Conservation (phyloP, 2,113 vertebrate species). For the Lucifuga dentata region DNA sequence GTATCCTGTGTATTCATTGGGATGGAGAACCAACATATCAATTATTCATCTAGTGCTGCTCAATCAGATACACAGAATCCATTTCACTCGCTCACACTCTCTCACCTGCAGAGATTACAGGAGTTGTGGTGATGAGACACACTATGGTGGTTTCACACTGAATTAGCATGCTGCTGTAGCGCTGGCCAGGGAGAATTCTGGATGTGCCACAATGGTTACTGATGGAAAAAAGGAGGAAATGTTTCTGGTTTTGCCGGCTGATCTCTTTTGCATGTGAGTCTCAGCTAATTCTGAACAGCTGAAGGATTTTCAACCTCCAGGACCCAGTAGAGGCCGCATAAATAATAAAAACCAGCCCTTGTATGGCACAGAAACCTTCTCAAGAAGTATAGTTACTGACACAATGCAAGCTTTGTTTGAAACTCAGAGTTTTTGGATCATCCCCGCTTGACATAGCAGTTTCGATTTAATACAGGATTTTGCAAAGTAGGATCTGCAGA, state of each 20-base stretch:
- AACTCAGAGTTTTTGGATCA: neutral
- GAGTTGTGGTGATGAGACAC: constrained; percentile 47
- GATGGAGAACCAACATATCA: constrained; percentile 61
- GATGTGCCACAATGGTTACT: constrained; percentile 24
- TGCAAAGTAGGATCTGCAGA: neutral
- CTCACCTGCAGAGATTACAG: constrained; percentile 73
- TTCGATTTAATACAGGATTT: constrained; percentile 5
- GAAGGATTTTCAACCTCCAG: constrained; percentile 3
- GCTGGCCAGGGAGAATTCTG: constrained; percentile 39
- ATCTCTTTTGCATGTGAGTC: constrained; percentile 15
- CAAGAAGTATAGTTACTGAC: neutral
- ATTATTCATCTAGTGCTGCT: constrained; percentile 76
- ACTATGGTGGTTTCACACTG: constrained; percentile 36
- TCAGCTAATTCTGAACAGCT: constrained; percentile 4
- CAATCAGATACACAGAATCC: constrained; percentile 73
- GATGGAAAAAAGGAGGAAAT: constrained; percentile 17
- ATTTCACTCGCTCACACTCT: constrained; percentile 36
- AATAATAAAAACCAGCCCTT: constrained; percentile 23
- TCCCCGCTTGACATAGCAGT: neutral
- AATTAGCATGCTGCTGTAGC: constrained; percentile 61
- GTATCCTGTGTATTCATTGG: constrained; percentile 51
- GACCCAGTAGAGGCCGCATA: neutral
- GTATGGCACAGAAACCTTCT: neutral
- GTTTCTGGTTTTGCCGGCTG: constrained; percentile 23
- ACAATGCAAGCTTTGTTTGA: constrained; percentile 10